A percentile compares a stretch with the other conserved stretches of the same genome.
Evolutionary conservation across 2,797 vertebrate genomes (phyloP).

Genomic region (Falco novaeseelandiae): DNA sequence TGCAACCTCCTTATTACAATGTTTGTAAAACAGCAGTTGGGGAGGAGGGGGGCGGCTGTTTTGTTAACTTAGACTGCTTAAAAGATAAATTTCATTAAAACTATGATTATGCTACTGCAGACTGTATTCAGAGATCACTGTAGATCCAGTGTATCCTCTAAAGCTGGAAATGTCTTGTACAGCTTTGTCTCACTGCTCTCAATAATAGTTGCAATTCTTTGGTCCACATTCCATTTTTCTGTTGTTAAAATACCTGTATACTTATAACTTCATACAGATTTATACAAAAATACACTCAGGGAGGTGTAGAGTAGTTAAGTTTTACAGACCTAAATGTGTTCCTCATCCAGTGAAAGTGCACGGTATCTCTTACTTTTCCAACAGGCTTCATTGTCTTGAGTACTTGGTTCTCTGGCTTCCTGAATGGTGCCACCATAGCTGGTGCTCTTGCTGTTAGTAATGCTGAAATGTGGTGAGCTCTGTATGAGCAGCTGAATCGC

Average conservation of each 20-base stretch:
- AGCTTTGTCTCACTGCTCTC: background rate
- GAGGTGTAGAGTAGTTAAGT: background rate
- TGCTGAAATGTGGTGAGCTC: background rate
- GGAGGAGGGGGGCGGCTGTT: background rate
- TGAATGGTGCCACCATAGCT: background rate
- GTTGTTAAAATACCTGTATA: background rate
- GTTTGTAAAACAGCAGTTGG: background rate
- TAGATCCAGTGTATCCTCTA: background rate
- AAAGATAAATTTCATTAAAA: background rate
- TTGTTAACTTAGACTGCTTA: background rate
- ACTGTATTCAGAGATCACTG: background rate
- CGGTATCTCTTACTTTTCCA: background rate
- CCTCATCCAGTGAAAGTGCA: background rate
- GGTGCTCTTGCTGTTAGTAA: background rate
- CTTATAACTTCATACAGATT: accelerated
- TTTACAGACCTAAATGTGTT: background rate
- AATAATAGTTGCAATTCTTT: background rate
- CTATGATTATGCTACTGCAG: background rate
- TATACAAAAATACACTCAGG: background rate
- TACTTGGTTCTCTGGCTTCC: background rate
- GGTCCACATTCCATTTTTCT: background rate
- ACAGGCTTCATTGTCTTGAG: background rate
- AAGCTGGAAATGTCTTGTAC: background rate
- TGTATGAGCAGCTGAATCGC: background rate
- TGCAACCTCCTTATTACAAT: slow-evolving; percentile 17